phyloP scores from a whole-genome alignment of 2,113 vertebrate species.

The Campylomormyrus tamandua region DNA sequence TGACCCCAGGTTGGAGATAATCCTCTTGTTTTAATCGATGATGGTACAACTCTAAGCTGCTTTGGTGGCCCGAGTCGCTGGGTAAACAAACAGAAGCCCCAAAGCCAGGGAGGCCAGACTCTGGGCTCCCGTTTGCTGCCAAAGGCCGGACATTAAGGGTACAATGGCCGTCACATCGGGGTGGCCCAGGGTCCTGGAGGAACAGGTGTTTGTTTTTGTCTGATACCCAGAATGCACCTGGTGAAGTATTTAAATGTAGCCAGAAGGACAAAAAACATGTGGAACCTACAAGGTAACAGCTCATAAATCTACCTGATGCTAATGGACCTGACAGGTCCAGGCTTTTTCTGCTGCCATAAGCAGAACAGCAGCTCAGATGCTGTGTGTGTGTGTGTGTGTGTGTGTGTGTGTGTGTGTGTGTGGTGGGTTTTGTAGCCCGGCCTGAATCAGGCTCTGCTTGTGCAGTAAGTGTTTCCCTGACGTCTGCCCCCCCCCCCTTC shows the following conservation, averaged over 20 bases:
- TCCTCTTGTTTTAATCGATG: conserved; percentile 3
- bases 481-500: not conserved
- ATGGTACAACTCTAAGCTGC: not conserved
- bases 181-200: not conserved
- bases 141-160: not conserved
- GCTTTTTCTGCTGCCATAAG: conserved; percentile 8
- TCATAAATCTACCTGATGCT: not conserved
- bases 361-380: not conserved
- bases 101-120: too few species aligned
- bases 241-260: not conserved
- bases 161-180: not conserved
- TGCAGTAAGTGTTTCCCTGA: not conserved
- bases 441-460: not conserved
- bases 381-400: not conserved
- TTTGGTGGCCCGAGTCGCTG: not conserved
- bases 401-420: not conserved
- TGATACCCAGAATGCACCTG: not conserved
- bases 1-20: not conserved
- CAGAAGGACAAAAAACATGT: conserved; percentile 7
- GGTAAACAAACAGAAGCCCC: not conserved
- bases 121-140: not conserved
- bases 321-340: not conserved
- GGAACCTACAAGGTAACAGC: not conserved
- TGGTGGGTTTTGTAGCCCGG: not conserved
- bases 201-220: conserved; percentile 2